These are phyloP conservation scores for Tachina fera DNA, from an alignment of 2,888 invertebrate genomes.

Conservation along the genomic window DNA sequence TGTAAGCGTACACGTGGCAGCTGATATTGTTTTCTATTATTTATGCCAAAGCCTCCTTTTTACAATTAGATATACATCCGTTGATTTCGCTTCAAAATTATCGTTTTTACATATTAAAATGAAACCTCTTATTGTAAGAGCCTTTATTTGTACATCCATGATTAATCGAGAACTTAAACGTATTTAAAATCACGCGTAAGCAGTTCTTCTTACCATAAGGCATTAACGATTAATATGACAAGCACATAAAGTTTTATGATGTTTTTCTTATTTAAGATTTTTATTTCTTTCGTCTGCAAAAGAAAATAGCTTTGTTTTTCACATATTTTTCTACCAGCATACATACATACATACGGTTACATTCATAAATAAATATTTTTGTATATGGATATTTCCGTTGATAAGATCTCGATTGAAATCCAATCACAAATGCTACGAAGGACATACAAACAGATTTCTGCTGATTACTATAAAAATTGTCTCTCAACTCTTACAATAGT, in stretches of 20 bases:
- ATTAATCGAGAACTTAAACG: neutral
- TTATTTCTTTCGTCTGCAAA: constrained; percentile 18
- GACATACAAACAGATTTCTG: constrained; percentile 57
- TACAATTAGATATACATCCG: no score
- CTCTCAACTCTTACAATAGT: constrained; percentile 12
- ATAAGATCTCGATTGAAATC: constrained; percentile 64
- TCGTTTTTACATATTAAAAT: no score
- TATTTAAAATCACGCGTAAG: neutral
- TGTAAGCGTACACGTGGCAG: no score
- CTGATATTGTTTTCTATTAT: no score
- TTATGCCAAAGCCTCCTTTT: no score
- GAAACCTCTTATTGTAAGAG: no score
- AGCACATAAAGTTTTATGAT: constrained; percentile 2
- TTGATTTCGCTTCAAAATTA: no score
- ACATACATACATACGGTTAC: constrained; percentile 9
- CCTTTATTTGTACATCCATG: no score
- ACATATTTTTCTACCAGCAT: constrained; percentile 12
- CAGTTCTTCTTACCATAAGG: neutral
- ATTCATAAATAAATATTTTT: no score
- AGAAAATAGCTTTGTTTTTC: constrained; percentile 53
- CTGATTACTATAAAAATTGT: constrained; percentile 35
- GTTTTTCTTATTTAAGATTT: neutral
- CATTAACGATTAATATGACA: constrained; percentile 42
- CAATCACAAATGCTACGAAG: constrained; percentile 56
- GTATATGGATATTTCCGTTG: constrained; percentile 51